Evolutionary conservation across 2,888 invertebrate species (phyloP).

Genomic region (Trilocha varians): DNA sequence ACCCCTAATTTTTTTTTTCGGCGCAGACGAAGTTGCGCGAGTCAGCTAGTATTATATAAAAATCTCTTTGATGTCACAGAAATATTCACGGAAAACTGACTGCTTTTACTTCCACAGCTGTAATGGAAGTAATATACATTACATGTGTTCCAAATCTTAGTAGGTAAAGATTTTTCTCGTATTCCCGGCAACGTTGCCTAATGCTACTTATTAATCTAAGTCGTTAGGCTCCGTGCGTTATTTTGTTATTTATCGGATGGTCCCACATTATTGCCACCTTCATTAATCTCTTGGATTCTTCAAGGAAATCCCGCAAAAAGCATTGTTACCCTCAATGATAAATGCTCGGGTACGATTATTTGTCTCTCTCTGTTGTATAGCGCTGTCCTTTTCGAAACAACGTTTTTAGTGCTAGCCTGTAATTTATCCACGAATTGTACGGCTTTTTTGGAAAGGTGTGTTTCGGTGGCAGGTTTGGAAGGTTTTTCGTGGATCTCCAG

Average conservation of each 20-base stretch:
- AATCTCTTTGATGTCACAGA: too few relatives aligned
- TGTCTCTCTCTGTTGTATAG: constrained; percentile 10
- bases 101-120: too few relatives aligned
- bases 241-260: constrained; percentile 65
- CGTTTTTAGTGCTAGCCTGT: constrained; percentile 47
- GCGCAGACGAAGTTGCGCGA: too few relatives aligned
- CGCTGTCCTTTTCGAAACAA: constrained; percentile 23
- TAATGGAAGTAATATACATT: neutral
- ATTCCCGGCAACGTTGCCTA: constrained; percentile 27
- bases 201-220: constrained; percentile 54
- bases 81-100: too few relatives aligned
- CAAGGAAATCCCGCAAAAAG: constrained; percentile 65
- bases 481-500: neutral
- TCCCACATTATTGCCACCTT: constrained; percentile 59
- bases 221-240: constrained; percentile 53
- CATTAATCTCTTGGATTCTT: constrained; percentile 67
- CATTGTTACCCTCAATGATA: constrained; percentile 65
- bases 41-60: too few relatives aligned
- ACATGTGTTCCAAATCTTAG: neutral
- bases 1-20: too few relatives aligned
- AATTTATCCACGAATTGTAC: constrained; percentile 55
- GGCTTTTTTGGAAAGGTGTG: constrained; percentile 6
- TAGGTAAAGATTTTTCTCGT: constrained; percentile 16
- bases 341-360: constrained; percentile 35
- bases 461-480: neutral